Evolutionary conservation across 1,140 invertebrate species (phyloP), one percentile per base, ranked within the genome.

Genomic region (Chrysomallon squamiferum): DNA sequence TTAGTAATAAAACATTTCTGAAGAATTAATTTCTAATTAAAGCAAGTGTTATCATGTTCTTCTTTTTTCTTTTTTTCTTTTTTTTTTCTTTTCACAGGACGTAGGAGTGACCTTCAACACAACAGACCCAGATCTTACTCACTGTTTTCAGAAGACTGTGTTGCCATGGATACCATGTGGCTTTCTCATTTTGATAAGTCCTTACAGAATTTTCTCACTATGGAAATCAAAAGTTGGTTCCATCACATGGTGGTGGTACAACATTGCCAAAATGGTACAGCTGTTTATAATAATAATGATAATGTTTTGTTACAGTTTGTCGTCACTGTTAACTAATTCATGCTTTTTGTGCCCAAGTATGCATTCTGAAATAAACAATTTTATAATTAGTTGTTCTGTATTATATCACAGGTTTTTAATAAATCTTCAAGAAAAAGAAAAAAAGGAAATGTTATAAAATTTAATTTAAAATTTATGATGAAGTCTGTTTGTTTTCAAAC

Each of bases 91-190:
- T 64, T 65, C 66, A 1, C 66, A 82, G 80, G 73, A 78, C 65
- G 41, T 62, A 9, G 56, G 74, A 29, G 49, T 75, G 20, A 74
- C 78, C 18, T 76, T 75, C 73, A 73, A 84, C 59, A 77, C 79
- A 56, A 62, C 68, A 25, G 63, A 76, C 54, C 80, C 80, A 41
- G 79, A 84, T 58, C 74, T 84, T 43, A 81, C 80, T 43, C 59
- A 64, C 56, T 84, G 81, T 66, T 84, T 84, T 59, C 76, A 81
- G 60, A 75, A 77, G 45, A 96, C 95, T 3, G 90, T 93, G 1
- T 81, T 98, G 38, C 86, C 94, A 54, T 96, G 94, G 93, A 82
- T 90, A 47, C 95, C 96, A 5, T 95, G 93, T 84, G 79, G 38
- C 27, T 81, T 74, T 56, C 67, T 83, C 27, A 32, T 73, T 27